Base-by-base conservation (phyloP, 2,888 invertebrate species). In the Theretra japonica region DNA sequence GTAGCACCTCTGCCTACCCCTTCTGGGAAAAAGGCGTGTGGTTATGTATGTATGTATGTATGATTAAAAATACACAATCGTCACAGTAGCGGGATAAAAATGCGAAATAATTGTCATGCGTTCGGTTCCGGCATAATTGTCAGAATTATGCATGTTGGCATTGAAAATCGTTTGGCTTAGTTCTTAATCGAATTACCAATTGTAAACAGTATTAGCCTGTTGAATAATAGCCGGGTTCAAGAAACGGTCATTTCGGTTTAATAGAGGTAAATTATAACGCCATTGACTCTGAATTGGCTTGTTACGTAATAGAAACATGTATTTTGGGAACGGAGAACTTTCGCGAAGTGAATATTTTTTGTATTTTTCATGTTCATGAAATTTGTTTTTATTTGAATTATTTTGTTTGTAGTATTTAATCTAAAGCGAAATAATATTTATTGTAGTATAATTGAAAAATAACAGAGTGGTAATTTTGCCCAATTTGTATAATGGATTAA, bases 201-300 rank as follows among this genome's bases (percentile, higher is more conserved):
- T 73, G 68, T 72, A 73, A 75, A 68, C 68, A 82, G 77, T 50
- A 21, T 70, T 73, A 74, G 73, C 50, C 72, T 77, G 70, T 73
- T 79, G 83, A 79, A 83, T 84, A 79, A 62, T 74, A 84, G 82
- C 72, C 72, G 72, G 82, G 89, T 87, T 89, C 87, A 87, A 86
- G 77, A 82, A 88, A 87, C 88, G 86, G 86, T 80, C 86, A 87
- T 75, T 80, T 84, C 78, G 76, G 85, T 83, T 85, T 86, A 82
- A 85, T 83, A 83, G 79, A 83, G 79, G 80, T 78, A 81, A 85
- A 86, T 83, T 77, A 76, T 78, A 78, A 78, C 80, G 81, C 83
- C 81, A 78, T 74, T 80, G 80, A 75, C 77, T 80, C 72, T 73
- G 73, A 74, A 79, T 77, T 75, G 65, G 21, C 15, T 65, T 25